These are phyloP conservation scores for Lysandra coridon DNA, from an alignment of 2,888 invertebrate genomes.

Conservation along the genomic window DNA sequence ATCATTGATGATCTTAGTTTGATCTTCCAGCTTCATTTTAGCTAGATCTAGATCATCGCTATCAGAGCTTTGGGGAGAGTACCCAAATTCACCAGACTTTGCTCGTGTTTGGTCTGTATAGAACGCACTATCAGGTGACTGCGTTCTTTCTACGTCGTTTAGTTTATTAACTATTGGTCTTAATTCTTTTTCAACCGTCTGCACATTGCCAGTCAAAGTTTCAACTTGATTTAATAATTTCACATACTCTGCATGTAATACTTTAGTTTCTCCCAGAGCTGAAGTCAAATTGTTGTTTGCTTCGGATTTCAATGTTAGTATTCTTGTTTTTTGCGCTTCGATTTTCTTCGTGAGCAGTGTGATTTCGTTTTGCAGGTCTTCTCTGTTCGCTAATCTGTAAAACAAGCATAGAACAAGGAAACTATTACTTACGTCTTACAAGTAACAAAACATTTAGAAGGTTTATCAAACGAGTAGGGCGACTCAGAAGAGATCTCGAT, in stretches of 20 bases:
- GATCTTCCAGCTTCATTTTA: constrained; percentile 64
- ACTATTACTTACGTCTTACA: no score
- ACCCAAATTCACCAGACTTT: constrained; percentile 73
- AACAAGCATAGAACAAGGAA: constrained; percentile 34
- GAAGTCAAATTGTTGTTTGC: constrained; percentile 83
- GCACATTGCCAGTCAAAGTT: constrained; percentile 84
- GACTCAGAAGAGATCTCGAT: no score
- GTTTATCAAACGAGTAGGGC: no score
- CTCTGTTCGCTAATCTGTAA: constrained; percentile 87
- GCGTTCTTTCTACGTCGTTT: constrained; percentile 69
- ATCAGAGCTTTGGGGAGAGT: constrained; percentile 73
- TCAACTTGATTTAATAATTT: constrained; percentile 79
- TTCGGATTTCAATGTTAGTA: constrained; percentile 84
- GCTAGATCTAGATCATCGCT: constrained; percentile 69
- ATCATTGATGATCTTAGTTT: constrained; percentile 67
- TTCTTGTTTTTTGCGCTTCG: constrained; percentile 82
- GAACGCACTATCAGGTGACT: constrained; percentile 74
- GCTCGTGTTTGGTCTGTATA: constrained; percentile 79
- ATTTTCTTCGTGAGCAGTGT: constrained; percentile 83
- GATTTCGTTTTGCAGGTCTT: constrained; percentile 89
- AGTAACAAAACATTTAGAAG: no score
- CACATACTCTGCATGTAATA: constrained; percentile 83
- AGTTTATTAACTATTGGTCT: constrained; percentile 69
- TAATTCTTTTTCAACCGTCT: constrained; percentile 84
- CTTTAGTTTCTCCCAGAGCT: constrained; percentile 85